Evolutionary conservation across 2,888 invertebrate species (phyloP).

Genomic region (Octonoba sinensis): DNA sequence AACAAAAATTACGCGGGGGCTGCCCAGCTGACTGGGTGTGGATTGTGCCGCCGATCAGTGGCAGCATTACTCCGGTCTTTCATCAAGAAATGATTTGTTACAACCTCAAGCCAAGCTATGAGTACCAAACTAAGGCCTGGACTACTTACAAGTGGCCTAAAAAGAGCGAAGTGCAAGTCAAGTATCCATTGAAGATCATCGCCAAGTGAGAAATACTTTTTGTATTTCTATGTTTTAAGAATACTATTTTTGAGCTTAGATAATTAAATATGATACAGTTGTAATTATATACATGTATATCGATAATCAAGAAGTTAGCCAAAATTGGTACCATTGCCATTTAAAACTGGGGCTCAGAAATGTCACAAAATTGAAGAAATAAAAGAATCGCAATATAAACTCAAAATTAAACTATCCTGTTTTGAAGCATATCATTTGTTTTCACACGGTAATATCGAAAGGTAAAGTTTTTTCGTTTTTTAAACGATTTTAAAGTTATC

Average conservation of each 20-base stretch:
- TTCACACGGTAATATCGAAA: no score
- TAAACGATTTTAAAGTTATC: no score
- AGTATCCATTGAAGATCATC: slow-evolving; percentile 48
- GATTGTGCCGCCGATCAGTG: slow-evolving; percentile 70
- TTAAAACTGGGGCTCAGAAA: no score
- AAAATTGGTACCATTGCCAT: neutral
- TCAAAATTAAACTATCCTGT: no score
- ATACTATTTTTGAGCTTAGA: neutral
- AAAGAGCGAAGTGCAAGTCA: slow-evolving; percentile 41
- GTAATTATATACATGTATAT: neutral
- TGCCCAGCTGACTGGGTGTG: slow-evolving; percentile 72
- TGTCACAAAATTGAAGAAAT: no score
- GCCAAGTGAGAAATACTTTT: slow-evolving; percentile 64
- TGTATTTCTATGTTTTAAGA: no score
- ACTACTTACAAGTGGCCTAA: slow-evolving; percentile 68
- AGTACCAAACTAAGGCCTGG: slow-evolving; percentile 82
- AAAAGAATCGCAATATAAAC: no score
- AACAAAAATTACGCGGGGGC: slow-evolving; percentile 70
- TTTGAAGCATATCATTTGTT: no score
- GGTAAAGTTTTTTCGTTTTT: no score
- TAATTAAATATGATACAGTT: neutral
- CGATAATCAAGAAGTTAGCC: no score
- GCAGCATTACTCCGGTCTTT: slow-evolving; percentile 72
- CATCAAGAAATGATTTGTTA: slow-evolving; percentile 76
- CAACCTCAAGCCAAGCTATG: slow-evolving; percentile 88